These are phyloP conservation scores for Madoqua kirkii DNA, from an alignment of 2,113 vertebrate genomes.

Conservation along the genomic window DNA sequence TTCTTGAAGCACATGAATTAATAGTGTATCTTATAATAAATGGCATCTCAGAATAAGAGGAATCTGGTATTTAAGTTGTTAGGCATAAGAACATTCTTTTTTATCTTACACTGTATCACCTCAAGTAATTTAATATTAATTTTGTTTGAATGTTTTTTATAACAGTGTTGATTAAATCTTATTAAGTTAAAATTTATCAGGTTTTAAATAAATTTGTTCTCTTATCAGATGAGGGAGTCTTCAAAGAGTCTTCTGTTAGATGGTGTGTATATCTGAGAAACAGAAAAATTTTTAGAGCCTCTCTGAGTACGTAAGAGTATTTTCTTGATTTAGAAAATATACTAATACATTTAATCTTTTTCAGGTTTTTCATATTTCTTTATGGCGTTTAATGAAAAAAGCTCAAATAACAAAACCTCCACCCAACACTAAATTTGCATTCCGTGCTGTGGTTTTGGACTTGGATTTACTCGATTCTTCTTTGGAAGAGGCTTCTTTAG, in stretches of 20 bases:
- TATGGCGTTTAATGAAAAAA: conserved; percentile 85
- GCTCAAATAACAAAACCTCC: conserved; percentile 74
- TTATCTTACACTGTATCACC: not conserved
- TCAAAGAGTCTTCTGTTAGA: not conserved
- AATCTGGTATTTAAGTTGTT: not conserved
- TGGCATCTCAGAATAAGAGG: not conserved
- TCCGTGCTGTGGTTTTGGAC: conserved; percentile 84
- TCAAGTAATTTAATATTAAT: not conserved
- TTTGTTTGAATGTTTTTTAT: not conserved
- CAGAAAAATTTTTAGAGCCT: not conserved
- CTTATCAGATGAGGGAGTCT: not conserved
- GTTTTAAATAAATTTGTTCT: not conserved
- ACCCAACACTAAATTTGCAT: conserved; percentile 82
- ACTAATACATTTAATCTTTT: conserved; percentile 58
- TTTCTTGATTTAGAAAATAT: conserved; percentile 1
- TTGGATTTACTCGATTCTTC: conserved; percentile 47
- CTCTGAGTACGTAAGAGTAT: not conserved
- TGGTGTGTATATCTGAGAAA: not conserved
- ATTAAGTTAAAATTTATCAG: not conserved
- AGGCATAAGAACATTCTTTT: not conserved
- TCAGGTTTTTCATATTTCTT: conserved; percentile 87
- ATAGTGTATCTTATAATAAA: not conserved
- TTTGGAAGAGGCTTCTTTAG: conserved; percentile 69
- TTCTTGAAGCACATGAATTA: not conserved
- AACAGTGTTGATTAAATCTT: not conserved